Conservation (phyloP, 2,797 vertebrate genomes). For the Coregonus suidteri region DNA sequence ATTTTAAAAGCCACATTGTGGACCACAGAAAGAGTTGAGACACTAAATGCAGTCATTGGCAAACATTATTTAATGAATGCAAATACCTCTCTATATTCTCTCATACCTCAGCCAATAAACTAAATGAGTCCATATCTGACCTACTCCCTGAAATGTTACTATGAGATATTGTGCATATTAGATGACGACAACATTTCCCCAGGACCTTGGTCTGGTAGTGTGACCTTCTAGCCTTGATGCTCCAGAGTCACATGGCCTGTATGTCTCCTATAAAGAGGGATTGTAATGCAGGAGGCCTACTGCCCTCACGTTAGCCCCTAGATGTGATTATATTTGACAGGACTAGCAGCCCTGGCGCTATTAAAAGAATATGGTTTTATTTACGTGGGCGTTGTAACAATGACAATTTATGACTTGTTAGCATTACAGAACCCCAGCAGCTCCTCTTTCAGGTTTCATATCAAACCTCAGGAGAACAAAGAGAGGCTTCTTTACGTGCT, state of each 20-base stretch:
- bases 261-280: slow-evolving; percentile 23
- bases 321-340: slow-evolving; percentile 38
- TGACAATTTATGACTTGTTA: slow-evolving; percentile 46
- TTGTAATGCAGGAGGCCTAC: slow-evolving; percentile 30
- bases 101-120: too few species aligned
- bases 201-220: neutral
- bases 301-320: slow-evolving; percentile 26
- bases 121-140: neutral
- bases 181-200: neutral
- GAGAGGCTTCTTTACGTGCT: slow-evolving; percentile 42
- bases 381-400: slow-evolving; percentile 43
- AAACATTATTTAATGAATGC: too few species aligned
- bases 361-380: slow-evolving; percentile 41
- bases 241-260: neutral
- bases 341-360: slow-evolving; percentile 27
- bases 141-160: neutral
- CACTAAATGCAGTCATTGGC: too few species aligned
- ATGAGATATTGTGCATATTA: neutral
- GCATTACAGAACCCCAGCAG: slow-evolving; percentile 35
- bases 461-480: slow-evolving; percentile 49
- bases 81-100: too few species aligned
- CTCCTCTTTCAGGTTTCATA: slow-evolving; percentile 32
- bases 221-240: neutral
- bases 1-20: too few species aligned
- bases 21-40: too few species aligned